Evolutionary conservation across 1,140 invertebrate species (phyloP).

Genomic region (Drosophila santomea): DNA sequence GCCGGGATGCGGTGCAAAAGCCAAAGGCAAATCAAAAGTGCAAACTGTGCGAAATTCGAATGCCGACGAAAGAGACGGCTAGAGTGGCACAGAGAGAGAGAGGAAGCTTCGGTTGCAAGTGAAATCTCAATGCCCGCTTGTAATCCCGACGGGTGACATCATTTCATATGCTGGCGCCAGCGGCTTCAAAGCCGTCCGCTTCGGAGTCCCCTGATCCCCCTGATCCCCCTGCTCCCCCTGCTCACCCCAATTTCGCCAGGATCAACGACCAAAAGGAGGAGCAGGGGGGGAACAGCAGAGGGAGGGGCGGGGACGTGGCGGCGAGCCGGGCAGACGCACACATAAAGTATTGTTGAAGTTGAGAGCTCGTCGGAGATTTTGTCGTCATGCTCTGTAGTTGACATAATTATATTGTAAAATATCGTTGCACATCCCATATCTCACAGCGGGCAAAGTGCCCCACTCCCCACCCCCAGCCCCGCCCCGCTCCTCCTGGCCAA

Average conservation of each 20-base stretch:
- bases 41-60: slow-evolving; percentile 23
- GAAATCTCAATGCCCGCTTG: slow-evolving; percentile 48
- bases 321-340: slow-evolving; percentile 12
- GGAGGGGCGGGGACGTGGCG: background rate
- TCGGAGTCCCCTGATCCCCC: background rate
- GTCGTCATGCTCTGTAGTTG: slow-evolving; percentile 69
- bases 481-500: background rate
- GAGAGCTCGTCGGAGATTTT: slow-evolving; percentile 73
- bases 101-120: slow-evolving; percentile 17
- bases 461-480: no score
- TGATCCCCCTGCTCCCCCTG: background rate
- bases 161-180: slow-evolving; percentile 75
- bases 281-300: background rate
- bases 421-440: slow-evolving; percentile 60
- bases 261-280: background rate
- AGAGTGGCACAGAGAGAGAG: background rate
- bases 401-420: slow-evolving; percentile 82
- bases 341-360: slow-evolving; percentile 74
- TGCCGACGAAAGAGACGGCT: slow-evolving; percentile 13
- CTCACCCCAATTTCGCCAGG: background rate
- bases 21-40: slow-evolving; percentile 6
- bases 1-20: slow-evolving; percentile 11
- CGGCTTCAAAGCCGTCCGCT: slow-evolving; percentile 30
- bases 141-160: slow-evolving; percentile 76
- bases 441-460: background rate